phyloP scores from a whole-genome alignment of 2,888 invertebrate species.

The Megastigmus dorsalis region DNA sequence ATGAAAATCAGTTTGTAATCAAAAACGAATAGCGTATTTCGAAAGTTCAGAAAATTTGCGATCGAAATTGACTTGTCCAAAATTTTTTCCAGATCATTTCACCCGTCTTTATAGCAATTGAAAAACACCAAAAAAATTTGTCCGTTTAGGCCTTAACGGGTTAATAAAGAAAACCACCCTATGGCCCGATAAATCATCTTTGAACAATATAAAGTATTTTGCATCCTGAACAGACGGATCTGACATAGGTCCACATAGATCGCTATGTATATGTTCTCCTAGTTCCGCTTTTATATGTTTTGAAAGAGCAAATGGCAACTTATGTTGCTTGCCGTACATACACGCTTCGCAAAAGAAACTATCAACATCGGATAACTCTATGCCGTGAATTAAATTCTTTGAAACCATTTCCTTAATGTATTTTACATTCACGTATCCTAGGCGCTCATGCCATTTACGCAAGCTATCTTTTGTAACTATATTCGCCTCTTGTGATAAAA shows the following conservation, averaged over 20 bases:
- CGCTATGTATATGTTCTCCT: constrained; percentile 12
- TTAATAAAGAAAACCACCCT: neutral
- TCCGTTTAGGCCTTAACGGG: too few species aligned
- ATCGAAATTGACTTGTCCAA: too few species aligned
- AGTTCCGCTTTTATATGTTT: neutral
- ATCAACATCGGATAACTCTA: neutral
- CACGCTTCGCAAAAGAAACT: constrained; percentile 28
- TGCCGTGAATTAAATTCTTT: neutral
- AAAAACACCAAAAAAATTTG: too few species aligned
- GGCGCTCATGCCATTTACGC: neutral
- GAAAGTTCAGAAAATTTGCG: too few species aligned
- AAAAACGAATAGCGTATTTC: too few species aligned
- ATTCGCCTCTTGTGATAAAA: constrained; percentile 9
- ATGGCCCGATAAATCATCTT: constrained; percentile 6
- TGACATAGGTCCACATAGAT: neutral
- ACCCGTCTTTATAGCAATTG: too few species aligned
- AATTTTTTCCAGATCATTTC: too few species aligned
- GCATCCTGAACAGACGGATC: neutral
- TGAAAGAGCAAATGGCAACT: neutral
- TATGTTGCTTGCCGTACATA: constrained; percentile 5
- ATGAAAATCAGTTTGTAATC: too few species aligned
- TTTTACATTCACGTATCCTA: neutral
- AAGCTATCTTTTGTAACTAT: neutral
- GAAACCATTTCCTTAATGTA: constrained; percentile 1
- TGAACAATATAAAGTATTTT: neutral